Evolutionary conservation across 92 coral and sea anemone species (phyloP), one percentile per base, ranked within the genome.

Genomic region (Ricordea florida): DNA sequence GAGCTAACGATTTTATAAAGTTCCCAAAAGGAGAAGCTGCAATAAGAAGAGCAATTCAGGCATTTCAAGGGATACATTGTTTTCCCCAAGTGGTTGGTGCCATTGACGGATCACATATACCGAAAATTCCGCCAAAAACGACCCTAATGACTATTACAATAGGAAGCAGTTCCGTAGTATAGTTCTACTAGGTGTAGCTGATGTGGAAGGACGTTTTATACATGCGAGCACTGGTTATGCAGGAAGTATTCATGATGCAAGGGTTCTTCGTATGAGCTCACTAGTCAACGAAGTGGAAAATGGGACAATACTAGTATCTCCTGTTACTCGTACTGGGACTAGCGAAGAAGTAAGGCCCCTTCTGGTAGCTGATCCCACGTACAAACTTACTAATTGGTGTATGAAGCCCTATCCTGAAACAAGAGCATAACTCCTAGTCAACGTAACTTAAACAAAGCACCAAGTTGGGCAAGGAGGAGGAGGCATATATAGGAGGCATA

Each of bases 61-160:
- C 60, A 21, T 83, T 83, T 60, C 58, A 62, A 67, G 64, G 18
- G 32, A 53, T 66, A 25, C 66, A 83, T 48, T 59, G 23, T 18
- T 76, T 76, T 76, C 83, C 74, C 24, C 89, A 83, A 27, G 69
- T 80, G 40, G 80, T 80, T 58, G 80, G 86, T 35, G 86, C 86
- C 3, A 65, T 83, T 26, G 89, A 75, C 47, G 89, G 89, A 18
- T 83, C 89, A 14, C 89, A 83, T 46, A 75, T 74, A 30, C 79
- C 70, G 2, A 83, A 74, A 15, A 65, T 46, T 48, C 62, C 73
- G 46, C 83, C 83, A 27, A 61, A 31, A 56, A 65, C 11, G 69
- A 83, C 44, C 62, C 83, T 22, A 83, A 74, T 43, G 56, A 57
- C 35, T 83, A 83, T 57, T 66, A 59, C 57, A 82, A 73, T 40